phyloP scores from a whole-genome alignment of 2,888 invertebrate genomes.

The Ypsolopha sequella region DNA sequence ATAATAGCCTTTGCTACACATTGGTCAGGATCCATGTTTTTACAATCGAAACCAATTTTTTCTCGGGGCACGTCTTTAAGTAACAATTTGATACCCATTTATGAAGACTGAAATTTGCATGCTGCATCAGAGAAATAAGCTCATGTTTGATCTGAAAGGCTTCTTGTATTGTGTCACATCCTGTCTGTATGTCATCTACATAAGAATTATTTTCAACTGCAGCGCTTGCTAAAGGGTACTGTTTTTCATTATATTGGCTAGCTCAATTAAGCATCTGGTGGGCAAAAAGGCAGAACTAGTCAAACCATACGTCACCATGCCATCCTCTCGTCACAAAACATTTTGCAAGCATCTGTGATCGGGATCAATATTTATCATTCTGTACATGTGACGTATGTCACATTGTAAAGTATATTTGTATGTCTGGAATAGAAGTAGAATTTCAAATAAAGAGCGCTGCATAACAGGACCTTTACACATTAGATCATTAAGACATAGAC shows the following conservation, averaged over 20 bases:
- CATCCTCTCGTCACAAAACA: background rate
- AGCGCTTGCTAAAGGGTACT: conserved; percentile 6
- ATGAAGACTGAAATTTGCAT: conserved; percentile 5
- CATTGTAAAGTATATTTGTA: background rate
- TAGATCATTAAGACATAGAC: conserved; percentile 8
- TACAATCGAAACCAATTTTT: background rate
- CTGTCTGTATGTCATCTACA: conserved; percentile 2
- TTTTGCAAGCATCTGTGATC: background rate
- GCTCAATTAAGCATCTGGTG: too few relatives aligned
- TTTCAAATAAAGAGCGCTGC: background rate
- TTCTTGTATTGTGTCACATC: background rate
- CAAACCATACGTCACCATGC: too few relatives aligned
- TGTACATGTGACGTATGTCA: background rate
- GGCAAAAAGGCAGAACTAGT: too few relatives aligned
- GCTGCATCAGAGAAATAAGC: conserved; percentile 4
- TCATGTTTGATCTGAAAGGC: conserved; percentile 5
- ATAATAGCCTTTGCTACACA: conserved; percentile 3
- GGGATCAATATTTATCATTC: background rate
- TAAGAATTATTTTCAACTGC: conserved; percentile 3
- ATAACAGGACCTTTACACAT: conserved; percentile 10
- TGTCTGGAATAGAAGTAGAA: background rate
- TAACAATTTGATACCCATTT: conserved; percentile 8
- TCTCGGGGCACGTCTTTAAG: conserved; percentile 4
- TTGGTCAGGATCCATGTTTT: conserved; percentile 1
- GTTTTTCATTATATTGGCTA: too few relatives aligned